Evolutionary conservation across 1,140 invertebrate species (phyloP), one percentile per base, ranked within the genome.

Genomic region (Drosophila persimilis): DNA sequence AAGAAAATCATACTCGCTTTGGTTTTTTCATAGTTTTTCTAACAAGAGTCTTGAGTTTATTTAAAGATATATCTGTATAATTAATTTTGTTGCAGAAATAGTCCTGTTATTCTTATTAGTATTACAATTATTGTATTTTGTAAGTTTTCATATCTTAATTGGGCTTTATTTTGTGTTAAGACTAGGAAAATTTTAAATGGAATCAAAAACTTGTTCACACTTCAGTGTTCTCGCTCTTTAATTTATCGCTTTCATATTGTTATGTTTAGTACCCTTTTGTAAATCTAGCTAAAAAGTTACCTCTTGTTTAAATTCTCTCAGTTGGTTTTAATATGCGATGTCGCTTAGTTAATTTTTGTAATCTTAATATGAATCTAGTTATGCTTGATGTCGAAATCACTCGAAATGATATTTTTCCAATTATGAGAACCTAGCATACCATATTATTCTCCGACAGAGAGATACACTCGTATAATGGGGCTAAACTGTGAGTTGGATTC

Each of bases 21-120:
- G 3, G 45, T 55, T 73, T 39, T 5, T 59, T 53, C n/a, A 57
- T 78, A 62, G 57, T 60, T 86, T 86, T 88, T 88, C 71, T 88
- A 88, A 88, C 83, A 88, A 88, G 83, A 88, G 83, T 88, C 75
- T 88, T 73, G 83, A 83, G 79, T 88, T 88, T 88, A 88, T 88
- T 88, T 80, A 88, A 88, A 88, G 83, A 83, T 88, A 86, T 80
- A 67, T 84, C 52, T 79, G 72, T 86, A 83, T 78, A 81, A 83
- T 88, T 83, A 88, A 62, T 64, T 64, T 73, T 72, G 51, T 76
- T 75, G 47, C 81, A 85, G 81, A 85, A 85, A 85, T 86, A 86
- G 74, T 76, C 80, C 78, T 88, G 74, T 78, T 81, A 71, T 66
- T 54, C 70, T 71, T 53, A 67, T 67, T 62, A 80, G 66, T 85